Percentiles rank a stretch among this genome's conserved stretches.
Conservation (phyloP, 2,113 vertebrate species). For the Nyctereutes procyonoides region DNA sequence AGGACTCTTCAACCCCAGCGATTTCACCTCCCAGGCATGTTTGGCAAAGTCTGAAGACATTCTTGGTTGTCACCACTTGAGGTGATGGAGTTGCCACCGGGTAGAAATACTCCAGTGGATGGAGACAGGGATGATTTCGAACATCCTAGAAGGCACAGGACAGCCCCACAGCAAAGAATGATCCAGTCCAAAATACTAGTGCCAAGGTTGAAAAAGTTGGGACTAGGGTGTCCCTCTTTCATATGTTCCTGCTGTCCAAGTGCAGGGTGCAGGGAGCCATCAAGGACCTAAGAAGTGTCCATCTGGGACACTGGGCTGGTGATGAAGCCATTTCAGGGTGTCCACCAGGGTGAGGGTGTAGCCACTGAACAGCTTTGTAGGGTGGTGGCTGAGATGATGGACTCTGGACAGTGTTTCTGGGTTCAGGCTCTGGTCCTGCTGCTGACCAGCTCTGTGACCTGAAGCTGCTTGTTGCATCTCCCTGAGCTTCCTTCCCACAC, state of each 20-base stretch:
- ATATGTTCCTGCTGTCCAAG: neutral
- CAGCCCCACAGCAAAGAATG: neutral
- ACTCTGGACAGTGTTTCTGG: accelerated
- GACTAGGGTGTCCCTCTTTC: accelerated
- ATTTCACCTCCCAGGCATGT: no score
- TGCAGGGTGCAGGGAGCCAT: accelerated
- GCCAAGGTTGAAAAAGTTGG: neutral
- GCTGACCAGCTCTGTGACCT: neutral
- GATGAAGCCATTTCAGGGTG: accelerated
- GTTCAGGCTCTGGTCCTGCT: neutral
- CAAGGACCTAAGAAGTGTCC: neutral
- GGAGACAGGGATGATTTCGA: neutral
- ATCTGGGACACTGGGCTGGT: no score
- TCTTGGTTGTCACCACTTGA: neutral
- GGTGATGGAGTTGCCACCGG: accelerated
- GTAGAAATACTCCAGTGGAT: neutral
- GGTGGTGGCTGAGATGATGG: accelerated
- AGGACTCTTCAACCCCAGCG: accelerated
- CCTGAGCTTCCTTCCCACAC: neutral
- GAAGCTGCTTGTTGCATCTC: accelerated
- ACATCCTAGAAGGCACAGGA: accelerated
- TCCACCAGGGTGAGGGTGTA: neutral
- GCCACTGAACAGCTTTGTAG: accelerated
- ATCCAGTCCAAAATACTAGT: accelerated
- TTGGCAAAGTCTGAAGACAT: neutral